Evolutionary conservation across 2,888 invertebrate species (phyloP).

Genomic region (Nasonia oneida): DNA sequence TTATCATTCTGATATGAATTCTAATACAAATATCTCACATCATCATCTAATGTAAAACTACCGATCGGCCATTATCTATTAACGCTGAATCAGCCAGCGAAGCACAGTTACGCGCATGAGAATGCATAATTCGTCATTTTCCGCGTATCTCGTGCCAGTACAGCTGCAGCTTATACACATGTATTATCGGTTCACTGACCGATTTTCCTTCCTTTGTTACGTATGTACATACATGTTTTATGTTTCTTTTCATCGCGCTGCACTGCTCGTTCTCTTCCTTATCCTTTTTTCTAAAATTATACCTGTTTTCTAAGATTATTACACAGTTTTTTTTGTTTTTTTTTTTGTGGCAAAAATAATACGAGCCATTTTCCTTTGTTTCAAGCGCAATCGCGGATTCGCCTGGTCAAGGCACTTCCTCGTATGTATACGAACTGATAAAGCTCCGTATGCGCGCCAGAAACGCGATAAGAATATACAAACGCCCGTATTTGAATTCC

Average conservation of each 20-base stretch:
- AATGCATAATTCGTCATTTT: constrained; percentile 6
- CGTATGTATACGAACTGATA: neutral
- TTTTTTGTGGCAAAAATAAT: too few relatives aligned
- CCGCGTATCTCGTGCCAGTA: neutral
- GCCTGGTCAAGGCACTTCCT: neutral
- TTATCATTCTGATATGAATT: too few relatives aligned
- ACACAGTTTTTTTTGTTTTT: neutral
- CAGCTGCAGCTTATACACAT: neutral
- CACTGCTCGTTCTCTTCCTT: neutral
- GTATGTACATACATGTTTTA: neutral
- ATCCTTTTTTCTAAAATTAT: neutral
- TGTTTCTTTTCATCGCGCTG: neutral
- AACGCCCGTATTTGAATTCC: neutral
- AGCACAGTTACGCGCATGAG: neutral
- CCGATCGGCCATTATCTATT: neutral
- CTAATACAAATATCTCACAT: too few relatives aligned
- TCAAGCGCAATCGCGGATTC: neutral
- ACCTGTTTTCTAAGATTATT: neutral
- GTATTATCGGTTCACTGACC: constrained; percentile 7
- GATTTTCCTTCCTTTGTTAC: constrained; percentile 11
- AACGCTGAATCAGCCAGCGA: neutral
- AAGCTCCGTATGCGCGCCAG: neutral
- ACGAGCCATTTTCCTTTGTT: neutral
- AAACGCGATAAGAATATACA: neutral
- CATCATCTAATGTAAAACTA: too few relatives aligned